phyloP scores from a whole-genome alignment of 2,888 invertebrate species.

The Scaptomyza tumidula region DNA sequence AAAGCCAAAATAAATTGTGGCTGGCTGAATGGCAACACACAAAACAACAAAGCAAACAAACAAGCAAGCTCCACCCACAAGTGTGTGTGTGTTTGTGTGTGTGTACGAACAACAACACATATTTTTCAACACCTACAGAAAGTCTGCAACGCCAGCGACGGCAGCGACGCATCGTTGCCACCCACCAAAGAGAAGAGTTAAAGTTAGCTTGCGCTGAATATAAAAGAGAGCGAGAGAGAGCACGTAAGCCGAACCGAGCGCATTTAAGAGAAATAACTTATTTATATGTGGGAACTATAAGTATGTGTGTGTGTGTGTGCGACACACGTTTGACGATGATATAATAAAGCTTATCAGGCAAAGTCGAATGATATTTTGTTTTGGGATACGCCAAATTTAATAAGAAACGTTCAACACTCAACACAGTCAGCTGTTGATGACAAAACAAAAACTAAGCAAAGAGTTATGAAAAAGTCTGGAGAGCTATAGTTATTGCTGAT shows the following conservation, averaged over 20 bases:
- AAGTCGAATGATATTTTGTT: not conserved
- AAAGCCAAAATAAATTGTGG: slow-evolving; percentile 39
- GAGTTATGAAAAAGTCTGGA: no score
- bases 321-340: slow-evolving; percentile 1
- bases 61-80: slow-evolving; percentile 61
- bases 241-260: not conserved
- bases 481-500: no score
- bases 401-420: not conserved
- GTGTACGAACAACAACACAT: slow-evolving; percentile 12
- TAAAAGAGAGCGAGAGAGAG: slow-evolving; percentile 14
- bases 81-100: slow-evolving; percentile 7
- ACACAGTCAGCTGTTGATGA: not conserved
- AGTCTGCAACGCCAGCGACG: slow-evolving; percentile 12
- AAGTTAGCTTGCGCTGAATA: slow-evolving; percentile 24
- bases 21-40: slow-evolving; percentile 14
- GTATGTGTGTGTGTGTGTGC: not conserved
- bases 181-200: slow-evolving; percentile 51
- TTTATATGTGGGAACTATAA: not conserved
- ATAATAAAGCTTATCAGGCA: slow-evolving; percentile 27
- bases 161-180: slow-evolving; percentile 48
- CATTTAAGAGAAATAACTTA: not conserved
- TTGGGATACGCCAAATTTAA: not conserved
- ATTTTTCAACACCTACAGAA: slow-evolving; percentile 25
- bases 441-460: not conserved
- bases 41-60: slow-evolving; percentile 11